Evolutionary conservation across 2,113 vertebrate species (phyloP), one percentile per base, ranked within the genome.

Genomic region (Psephotus haematonotus): DNA sequence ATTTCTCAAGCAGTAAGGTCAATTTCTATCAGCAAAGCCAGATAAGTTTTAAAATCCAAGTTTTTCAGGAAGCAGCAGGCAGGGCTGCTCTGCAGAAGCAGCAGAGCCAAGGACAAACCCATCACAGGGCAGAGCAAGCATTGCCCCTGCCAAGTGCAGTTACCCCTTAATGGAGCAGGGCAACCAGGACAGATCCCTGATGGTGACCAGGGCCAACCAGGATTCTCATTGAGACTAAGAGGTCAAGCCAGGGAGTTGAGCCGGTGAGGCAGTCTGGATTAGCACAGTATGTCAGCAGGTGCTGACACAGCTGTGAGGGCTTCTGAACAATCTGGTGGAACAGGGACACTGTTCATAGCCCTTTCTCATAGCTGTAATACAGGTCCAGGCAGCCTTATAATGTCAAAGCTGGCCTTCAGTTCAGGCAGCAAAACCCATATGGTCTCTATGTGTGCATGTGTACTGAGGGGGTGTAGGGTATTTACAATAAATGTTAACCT

Each of bases 381-480:
- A 27, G 13, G 13, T 33, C 12, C n/a, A 76, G 62, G 19, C 7
- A 92, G 39, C 9, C 17, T 60, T 12, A 1, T 31, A 33, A 17
- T 55, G 19, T 63, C 25, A 79, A 64, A 85, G 6, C 7, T 3
- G 9, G 29, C 19, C n/a, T 82, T 63, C 15, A 67, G 9, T 19
- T 3, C 27, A 78, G 37, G 12, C 50, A 90, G 18, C 1, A 5
- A 87, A 87, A 49, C 9, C 6, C 8, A 77, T 86, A 7, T 4
- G 5, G 5, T 62, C 3, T 39, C 13, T 24, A 2, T 12, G 4
- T 1, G 0, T 13, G 1, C 6, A 2, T 4, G 6, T 5, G 1
- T 55, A 68, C 15, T 29, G 13, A 62, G 7, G 1, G 4, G 29
- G 2, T 11, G 12, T 6, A 29, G 10, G 1, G 4, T 72, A 5